Percentiles rank a stretch among this genome's conserved stretches.
phyloP scores from a whole-genome alignment of 1,140 invertebrate genomes.

The Drosophila obscura region DNA sequence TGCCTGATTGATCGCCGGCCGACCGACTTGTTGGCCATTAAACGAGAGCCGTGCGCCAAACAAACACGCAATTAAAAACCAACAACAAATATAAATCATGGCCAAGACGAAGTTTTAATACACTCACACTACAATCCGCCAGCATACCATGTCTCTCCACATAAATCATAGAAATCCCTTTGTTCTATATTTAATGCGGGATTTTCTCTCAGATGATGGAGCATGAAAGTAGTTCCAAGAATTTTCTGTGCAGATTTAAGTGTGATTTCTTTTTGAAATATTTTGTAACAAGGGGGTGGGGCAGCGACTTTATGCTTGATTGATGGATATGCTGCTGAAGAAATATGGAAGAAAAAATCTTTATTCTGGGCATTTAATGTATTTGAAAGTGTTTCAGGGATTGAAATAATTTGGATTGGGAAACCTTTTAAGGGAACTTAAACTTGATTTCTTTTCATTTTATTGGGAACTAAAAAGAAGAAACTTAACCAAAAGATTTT shows the following conservation, averaged over 20 bases:
- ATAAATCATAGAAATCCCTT: constrained; percentile 48
- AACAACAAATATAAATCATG: constrained; percentile 29
- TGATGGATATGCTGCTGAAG: no score
- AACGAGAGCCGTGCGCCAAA: constrained; percentile 61
- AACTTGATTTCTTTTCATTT: no score
- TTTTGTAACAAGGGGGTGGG: no score
- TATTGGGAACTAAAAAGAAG: no score
- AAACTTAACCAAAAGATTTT: no score
- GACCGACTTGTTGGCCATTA: constrained; percentile 70
- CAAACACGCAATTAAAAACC: constrained; percentile 70
- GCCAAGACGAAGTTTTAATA: constrained; percentile 44
- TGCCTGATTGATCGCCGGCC: constrained; percentile 65
- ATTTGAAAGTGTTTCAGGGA: no score
- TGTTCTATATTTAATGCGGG: constrained; percentile 43
- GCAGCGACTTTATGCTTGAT: no score
- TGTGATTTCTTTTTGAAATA: no score
- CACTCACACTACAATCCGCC: constrained; percentile 1
- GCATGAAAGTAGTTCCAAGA: background rate
- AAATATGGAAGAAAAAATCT: no score
- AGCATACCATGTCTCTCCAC: constrained; percentile 4
- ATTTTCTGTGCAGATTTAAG: background rate
- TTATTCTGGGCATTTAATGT: no score
- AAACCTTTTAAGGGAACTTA: no score
- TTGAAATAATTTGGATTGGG: no score
- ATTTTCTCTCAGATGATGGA: background rate